Evolutionary conservation across 1,140 invertebrate genomes (phyloP).

Genomic region (Apolygus lucorum): DNA sequence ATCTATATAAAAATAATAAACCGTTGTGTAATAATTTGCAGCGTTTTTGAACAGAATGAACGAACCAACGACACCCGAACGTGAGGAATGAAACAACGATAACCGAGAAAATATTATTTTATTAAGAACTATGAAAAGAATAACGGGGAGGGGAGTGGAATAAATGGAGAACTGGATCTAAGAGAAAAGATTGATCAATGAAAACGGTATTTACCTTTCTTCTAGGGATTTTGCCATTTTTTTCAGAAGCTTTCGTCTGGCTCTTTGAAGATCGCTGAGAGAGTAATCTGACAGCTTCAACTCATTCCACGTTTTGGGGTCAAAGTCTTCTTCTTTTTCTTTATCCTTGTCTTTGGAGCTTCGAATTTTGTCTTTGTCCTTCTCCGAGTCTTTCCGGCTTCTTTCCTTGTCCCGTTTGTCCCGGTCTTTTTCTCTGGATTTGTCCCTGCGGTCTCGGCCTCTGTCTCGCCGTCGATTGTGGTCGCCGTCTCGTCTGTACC

Average conservation of each 20-base stretch:
- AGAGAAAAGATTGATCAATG: too few relatives aligned
- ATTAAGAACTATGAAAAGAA: too few relatives aligned
- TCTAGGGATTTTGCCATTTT: not conserved
- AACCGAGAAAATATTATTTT: too few relatives aligned
- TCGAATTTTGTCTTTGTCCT: not conserved
- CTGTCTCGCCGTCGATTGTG: slow-evolving; percentile 19
- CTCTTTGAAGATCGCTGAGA: slow-evolving; percentile 26
- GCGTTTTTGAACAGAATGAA: too few relatives aligned
- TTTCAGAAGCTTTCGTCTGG: not conserved
- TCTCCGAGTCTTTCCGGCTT: slow-evolving; percentile 15
- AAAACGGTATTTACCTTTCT: slow-evolving; percentile 1
- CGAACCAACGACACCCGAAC: too few relatives aligned
- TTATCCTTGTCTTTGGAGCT: slow-evolving; percentile 7
- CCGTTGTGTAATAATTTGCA: too few relatives aligned
- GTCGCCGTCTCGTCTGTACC: slow-evolving; percentile 14
- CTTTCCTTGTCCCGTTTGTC: not conserved
- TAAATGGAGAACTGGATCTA: not conserved
- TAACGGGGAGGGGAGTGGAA: too few relatives aligned
- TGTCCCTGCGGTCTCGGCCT: slow-evolving; percentile 8
- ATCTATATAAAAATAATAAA: too few relatives aligned
- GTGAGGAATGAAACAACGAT: too few relatives aligned
- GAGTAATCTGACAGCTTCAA: slow-evolving; percentile 27
- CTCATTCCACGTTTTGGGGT: slow-evolving; percentile 29
- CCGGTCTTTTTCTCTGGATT: not conserved
- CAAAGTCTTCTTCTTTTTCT: not conserved